Evolutionary conservation across 2,888 invertebrate species (phyloP).

Genomic region (Cenopis cana): DNA sequence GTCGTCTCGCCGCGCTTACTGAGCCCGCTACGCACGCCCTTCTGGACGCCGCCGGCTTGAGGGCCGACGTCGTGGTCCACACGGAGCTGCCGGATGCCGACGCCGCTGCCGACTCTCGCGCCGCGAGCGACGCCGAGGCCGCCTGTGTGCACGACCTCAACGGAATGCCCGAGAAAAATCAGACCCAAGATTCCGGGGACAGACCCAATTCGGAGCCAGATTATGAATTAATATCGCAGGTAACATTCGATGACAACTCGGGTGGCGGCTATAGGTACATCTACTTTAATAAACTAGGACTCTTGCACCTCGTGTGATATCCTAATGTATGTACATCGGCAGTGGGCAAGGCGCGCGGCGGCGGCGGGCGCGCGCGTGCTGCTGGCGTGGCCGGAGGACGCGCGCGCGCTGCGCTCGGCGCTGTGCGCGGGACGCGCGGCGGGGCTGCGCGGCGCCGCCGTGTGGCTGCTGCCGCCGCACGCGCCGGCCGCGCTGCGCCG

Average conservation of each 20-base stretch:
- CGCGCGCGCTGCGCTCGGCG: conserved; percentile 89
- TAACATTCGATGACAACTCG: not conserved
- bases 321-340: conserved; percentile 10
- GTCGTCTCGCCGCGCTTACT: conserved; percentile 64
- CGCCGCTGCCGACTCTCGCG: conserved; percentile 43
- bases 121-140: not conserved
- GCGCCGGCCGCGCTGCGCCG: conserved; percentile 86
- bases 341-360: conserved; percentile 67
- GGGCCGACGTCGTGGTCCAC: conserved; percentile 59
- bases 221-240: conserved; percentile 48
- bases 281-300: too few species aligned
- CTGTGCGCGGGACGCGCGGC: conserved; percentile 92
- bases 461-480: conserved; percentile 94
- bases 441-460: conserved; percentile 90
- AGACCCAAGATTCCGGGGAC: not conserved
- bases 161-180: not conserved
- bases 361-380: conserved; percentile 88
- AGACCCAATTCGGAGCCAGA: conserved; percentile 51
- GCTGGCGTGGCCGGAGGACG: conserved; percentile 91
- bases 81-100: conserved; percentile 66
- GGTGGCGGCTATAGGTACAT: not conserved
- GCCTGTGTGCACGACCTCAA: conserved; percentile 1
- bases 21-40: conserved; percentile 64
- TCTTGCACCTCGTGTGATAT: not conserved
- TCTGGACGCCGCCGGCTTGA: conserved; percentile 59